Base-by-base conservation (phyloP, 1,140 invertebrate species). In the Mamestra configurata region DNA sequence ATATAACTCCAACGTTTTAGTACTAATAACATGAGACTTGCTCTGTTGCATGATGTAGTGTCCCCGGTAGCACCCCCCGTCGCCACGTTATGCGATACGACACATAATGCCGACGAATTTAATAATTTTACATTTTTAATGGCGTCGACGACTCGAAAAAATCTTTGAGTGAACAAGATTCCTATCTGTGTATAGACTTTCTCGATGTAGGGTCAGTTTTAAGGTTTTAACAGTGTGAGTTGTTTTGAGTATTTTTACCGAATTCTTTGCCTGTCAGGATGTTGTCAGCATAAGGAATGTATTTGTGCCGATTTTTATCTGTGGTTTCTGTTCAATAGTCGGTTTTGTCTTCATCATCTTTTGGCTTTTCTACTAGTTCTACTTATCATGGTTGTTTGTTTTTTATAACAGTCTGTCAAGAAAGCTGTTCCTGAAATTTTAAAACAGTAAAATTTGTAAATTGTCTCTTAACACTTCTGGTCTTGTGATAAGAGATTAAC, bases 51-150 rank as follows among this genome's bases (percentile, higher is more conserved):
- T 90, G 84, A 89, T 89, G 89, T 87, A 88, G 80, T 81, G 83
- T 81, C 82, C 70, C 85, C 91, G 80, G 92, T 94, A 93, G 92
- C 91, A 86, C 88, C 92, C 86, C 92, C 92, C 86, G 89, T 88
- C 83, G 91, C 18, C 75, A 66, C 71, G 87, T 82, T 86, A 94
- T 89, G 87, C 84, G 85, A 85, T 86, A 89, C 88, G 87, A 91
- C 86, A 90, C 86, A 87, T 86, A 83, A 55, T 82, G 85, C 83
- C 87, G 86, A 88, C 84, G 87, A 86, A 90, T 87, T 90, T 89
- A 88, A 88, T 88, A 89, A 88, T 88, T 89, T 88, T 89, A 75
- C 61, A 84, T 86, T 85, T 83, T 84, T 83, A 80, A 76, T 68
- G 70, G 49, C 59, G 83, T 83, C 82, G 86, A 88, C 86, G 85